A percentile compares a stretch with the other conserved stretches of the same genome.
Conservation (phyloP, 2,113 vertebrate species). For the Crypturellus undulatus region DNA sequence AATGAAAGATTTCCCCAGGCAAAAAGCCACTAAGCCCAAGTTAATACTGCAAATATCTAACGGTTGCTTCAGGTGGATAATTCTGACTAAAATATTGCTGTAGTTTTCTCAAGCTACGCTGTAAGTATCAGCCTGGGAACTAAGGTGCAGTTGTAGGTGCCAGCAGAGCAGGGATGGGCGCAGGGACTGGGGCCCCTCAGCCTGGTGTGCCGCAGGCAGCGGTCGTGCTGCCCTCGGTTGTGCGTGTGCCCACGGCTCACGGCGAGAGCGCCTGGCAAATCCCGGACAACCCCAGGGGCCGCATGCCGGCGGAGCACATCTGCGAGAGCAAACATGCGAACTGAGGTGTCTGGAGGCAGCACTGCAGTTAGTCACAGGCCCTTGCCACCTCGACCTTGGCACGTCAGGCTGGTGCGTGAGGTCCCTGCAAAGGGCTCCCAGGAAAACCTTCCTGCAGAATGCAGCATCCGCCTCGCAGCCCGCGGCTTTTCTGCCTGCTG, state of each 20-base stretch:
- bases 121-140: background rate
- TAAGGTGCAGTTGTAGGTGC: background rate
- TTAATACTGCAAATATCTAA: constrained; percentile 30
- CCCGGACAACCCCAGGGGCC: too few relatives aligned
- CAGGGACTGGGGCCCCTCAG: background rate
- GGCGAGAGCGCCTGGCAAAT: too few relatives aligned
- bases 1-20: constrained; percentile 2
- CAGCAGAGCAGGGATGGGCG: background rate
- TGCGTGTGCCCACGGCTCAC: accelerated
- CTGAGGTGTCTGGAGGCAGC: background rate
- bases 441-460: background rate
- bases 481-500: background rate
- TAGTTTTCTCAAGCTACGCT: background rate
- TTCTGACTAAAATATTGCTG: background rate
- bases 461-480: too few relatives aligned
- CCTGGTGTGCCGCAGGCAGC: background rate
- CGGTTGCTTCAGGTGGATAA: constrained; percentile 24
- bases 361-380: background rate
- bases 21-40: background rate
- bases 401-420: background rate
- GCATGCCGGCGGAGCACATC: too few relatives aligned
- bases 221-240: too few relatives aligned
- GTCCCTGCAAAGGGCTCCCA: background rate
- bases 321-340: background rate
- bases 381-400: background rate